A percentile compares a stretch with the other conserved stretches of the same genome.
Conservation (phyloP, 2,113 vertebrate species). For the Lamprotornis superbus region DNA sequence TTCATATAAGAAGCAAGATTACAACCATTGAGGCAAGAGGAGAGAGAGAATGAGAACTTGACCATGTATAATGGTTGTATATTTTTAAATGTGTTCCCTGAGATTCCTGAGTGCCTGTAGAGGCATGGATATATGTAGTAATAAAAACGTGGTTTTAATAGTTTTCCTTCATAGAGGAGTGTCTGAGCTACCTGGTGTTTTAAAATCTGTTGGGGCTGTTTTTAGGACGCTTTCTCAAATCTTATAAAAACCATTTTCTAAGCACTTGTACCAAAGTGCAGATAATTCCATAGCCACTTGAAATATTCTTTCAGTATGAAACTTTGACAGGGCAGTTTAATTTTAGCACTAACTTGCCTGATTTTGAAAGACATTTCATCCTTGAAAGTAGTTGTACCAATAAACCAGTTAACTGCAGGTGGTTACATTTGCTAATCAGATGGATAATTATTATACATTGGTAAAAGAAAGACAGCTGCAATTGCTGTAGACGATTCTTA, state of each 20-base stretch:
- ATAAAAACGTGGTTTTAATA: not conserved
- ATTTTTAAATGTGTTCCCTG: not conserved
- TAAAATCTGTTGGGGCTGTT: not conserved
- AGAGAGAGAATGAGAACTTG: not conserved
- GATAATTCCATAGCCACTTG: not conserved
- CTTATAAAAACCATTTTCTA: not conserved
- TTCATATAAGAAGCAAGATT: not conserved
- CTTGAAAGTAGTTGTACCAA: not conserved
- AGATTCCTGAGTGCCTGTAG: not conserved
- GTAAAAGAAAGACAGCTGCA: slow-evolving; percentile 49
- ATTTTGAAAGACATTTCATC: not conserved
- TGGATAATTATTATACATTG: slow-evolving; percentile 10
- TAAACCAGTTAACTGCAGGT: slow-evolving; percentile 45
- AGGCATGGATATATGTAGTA: not conserved
- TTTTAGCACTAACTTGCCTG: not conserved
- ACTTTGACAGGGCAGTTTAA: not conserved
- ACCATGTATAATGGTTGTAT: not conserved
- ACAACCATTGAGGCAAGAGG: not conserved
- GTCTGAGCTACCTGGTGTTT: not conserved
- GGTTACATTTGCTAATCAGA: slow-evolving; percentile 51
- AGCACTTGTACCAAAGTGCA: not conserved
- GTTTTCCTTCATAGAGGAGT: not conserved
- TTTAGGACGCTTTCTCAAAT: not conserved
- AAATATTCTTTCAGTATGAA: not conserved
- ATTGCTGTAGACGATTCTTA: slow-evolving; percentile 1